Evolutionary conservation across 2,888 invertebrate species (phyloP), one percentile per base, ranked within the genome.

Genomic region (Ellobium chinense): DNA sequence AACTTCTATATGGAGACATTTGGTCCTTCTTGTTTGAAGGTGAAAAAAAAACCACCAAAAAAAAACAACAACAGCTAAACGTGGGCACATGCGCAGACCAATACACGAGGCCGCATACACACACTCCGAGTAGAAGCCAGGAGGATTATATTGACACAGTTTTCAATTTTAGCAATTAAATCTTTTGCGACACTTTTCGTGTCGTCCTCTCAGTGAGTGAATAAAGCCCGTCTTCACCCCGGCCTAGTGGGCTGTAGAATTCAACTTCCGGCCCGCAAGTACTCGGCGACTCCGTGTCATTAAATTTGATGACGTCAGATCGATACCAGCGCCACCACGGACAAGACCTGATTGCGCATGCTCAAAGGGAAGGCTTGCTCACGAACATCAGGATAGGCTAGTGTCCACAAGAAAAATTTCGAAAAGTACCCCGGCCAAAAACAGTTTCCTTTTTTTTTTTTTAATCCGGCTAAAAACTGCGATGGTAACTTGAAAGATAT

Each of bases 261-360:
- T 24, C 29, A 39, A 63, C 74, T 74, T 74, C 74, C 74, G 60
- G 74, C 4, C 58, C 18, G 39, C 62, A 46, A 74, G 74, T 74
- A 39, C 37, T 36, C 54, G 62, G 46, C 46, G 46, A 74, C 63
- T 62, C 31, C 0, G 63, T 74, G 63, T 74, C 74, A 74, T 74
- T 74, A 74, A 74, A 74, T 63, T 63, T 74, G 74, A 74, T 74
- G 63, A 74, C 63, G 74, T 74, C 74, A 74, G 74, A 74, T 74
- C 74, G 62, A 74, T 74, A 46, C 63, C 7, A 31, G 36, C 2
- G 27, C 12, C 24, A 39, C 7, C 29, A 24, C 62, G 63, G 74
- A 63, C 63, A 63, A 46, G 63, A 46, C 39, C 73, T 54, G 56
- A 70, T 72, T 72, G 54, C 36, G 34, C 36, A 24, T 2, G 24